phyloP scores from a whole-genome alignment of 2,113 vertebrate genomes.

The Psilopogon haemacephalus region DNA sequence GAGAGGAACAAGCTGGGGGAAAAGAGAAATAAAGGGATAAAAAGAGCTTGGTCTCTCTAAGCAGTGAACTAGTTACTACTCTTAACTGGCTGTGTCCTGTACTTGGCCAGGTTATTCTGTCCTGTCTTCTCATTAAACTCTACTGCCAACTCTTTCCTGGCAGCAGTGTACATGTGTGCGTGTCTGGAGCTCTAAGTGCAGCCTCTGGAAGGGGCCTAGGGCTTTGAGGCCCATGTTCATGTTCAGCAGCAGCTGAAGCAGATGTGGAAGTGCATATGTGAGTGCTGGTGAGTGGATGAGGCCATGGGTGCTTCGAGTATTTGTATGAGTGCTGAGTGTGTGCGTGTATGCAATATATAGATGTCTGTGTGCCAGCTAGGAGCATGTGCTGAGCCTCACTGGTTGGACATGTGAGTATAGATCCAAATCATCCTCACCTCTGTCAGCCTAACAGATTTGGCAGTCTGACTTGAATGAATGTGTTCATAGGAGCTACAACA shows the following conservation, averaged over 20 bases:
- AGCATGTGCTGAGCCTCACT: fast-evolving
- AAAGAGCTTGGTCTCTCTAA: neutral
- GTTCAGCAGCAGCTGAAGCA: neutral
- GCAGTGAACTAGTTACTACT: neutral
- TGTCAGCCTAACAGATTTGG: neutral
- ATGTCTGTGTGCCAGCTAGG: fast-evolving
- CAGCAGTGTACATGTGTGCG: fast-evolving
- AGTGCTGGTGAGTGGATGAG: fast-evolving
- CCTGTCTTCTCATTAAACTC: neutral
- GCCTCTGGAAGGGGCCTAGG: neutral
- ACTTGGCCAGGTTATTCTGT: neutral
- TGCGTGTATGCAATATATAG: no score
- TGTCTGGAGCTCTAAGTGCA: neutral
- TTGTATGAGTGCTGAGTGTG: neutral
- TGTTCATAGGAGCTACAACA: neutral
- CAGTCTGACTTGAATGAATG: neutral
- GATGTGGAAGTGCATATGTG: fast-evolving
- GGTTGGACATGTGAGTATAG: fast-evolving
- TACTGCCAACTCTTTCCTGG: neutral
- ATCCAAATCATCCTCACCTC: neutral
- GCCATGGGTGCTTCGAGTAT: fast-evolving
- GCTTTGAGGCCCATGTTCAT: fast-evolving
- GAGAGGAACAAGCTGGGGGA: neutral
- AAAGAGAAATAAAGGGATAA: neutral
- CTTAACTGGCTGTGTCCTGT: neutral